Percentiles rank a stretch among this genome's conserved stretches.
Conservation (phyloP, 2,797 vertebrate genomes). For the Cirrhinus molitorella region DNA sequence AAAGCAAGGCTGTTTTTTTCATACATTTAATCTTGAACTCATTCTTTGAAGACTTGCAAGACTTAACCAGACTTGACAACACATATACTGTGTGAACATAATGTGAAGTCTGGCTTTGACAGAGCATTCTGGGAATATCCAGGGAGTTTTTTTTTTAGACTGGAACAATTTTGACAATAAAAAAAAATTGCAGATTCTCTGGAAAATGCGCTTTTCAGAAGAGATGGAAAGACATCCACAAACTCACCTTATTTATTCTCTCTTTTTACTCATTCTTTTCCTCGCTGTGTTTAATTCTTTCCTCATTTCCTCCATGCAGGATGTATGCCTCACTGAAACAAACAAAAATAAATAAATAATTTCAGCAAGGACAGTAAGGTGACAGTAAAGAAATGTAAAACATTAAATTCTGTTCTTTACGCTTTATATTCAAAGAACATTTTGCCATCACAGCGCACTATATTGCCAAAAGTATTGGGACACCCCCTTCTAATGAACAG, state of each 20-base stretch:
- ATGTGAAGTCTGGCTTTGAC: neutral
- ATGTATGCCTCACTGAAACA: conserved; percentile 25
- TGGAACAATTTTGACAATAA: neutral
- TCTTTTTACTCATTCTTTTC: conserved; percentile 39
- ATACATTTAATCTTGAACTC: neutral
- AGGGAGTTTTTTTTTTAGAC: neutral
- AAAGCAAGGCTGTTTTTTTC: neutral
- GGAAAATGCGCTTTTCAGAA: neutral
- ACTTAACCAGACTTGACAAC: neutral
- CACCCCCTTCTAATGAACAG: no score
- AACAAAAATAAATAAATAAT: no score
- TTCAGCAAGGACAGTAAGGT: no score
- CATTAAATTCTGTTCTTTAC: no score
- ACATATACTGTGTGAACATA: neutral
- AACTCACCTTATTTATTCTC: conserved; percentile 44
- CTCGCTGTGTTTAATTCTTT: conserved; percentile 31
- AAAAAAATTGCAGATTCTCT: neutral
- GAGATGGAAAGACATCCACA: neutral
- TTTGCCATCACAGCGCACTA: no score
- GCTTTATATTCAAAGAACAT: no score
- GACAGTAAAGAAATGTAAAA: no score
- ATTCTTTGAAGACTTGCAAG: neutral
- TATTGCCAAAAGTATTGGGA: no score
- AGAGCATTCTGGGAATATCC: neutral
- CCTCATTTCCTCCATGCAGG: conserved; percentile 37